Evolutionary conservation across 1,140 invertebrate genomes (phyloP).

Genomic region (Drosophila hydei): DNA sequence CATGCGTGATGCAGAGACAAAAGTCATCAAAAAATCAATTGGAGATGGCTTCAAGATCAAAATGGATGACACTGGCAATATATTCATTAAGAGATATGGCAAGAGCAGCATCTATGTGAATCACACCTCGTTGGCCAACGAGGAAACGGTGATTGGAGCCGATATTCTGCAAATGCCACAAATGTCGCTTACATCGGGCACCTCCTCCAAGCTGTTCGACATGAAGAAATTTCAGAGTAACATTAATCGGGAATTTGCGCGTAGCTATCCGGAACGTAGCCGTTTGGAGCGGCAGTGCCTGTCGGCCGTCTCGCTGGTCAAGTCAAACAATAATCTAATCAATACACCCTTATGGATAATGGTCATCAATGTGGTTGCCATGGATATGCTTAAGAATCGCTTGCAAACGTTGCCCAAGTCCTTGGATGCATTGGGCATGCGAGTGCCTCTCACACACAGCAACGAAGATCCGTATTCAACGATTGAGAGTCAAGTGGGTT

Average conservation of each 20-base stretch:
- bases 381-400: conserved; percentile 97
- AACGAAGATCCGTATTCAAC: conserved; percentile 83
- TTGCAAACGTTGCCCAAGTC: conserved; percentile 87
- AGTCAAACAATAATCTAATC: conserved; percentile 92
- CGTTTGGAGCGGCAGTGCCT: conserved; percentile 95
- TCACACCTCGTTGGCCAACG: conserved; percentile 89
- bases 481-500: conserved; percentile 80
- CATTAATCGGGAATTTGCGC: conserved; percentile 93
- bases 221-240: conserved; percentile 98
- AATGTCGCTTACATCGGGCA: conserved; percentile 93
- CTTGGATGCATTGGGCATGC: conserved; percentile 69
- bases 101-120: conserved; percentile 96
- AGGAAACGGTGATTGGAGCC: conserved; percentile 94
- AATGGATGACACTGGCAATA: conserved; percentile 97
- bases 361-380: conserved; percentile 97
- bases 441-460: conserved; percentile 64
- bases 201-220: conserved; percentile 97
- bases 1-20: conserved; percentile 95
- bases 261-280: conserved; percentile 94
- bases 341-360: conserved; percentile 97
- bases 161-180: conserved; percentile 94
- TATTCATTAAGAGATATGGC: conserved; percentile 95
- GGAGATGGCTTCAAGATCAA: conserved; percentile 97
- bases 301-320: conserved; percentile 94
- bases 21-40: conserved; percentile 95